Base-by-base conservation (phyloP, 2,888 invertebrate genomes). In the Carabus problematicus region DNA sequence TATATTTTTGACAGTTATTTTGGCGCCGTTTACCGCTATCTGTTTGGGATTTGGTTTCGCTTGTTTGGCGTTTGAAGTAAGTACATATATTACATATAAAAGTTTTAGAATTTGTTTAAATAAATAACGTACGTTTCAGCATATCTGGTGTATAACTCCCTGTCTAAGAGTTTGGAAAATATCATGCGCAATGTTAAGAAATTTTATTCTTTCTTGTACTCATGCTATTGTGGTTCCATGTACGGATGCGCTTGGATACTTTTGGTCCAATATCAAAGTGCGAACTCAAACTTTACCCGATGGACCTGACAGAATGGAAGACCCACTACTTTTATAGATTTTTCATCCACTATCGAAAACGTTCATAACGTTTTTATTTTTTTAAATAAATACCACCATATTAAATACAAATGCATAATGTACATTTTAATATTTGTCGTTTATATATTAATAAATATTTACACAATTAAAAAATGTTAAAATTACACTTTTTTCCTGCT, bases 91-190 rank as follows among this genome's bases (percentile, higher is more conserved):
- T 1, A 45, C 1, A 45, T 12, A 45, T 39, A 55, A 16, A 55
- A 14, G 18, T 18, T 54, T 29, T 29, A 29, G 29, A 29, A 6
- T 29, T 29, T 29, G 2, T 29, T 29, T 29, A 2, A 29, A 29
- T 29, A 29, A 56, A 18, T 49, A 19, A 8, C 41, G 56, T 72
- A 55, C 62, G 71, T 84, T 85, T 72, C 81, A 91, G 90, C 89
- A 91, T 82, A 89, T 92, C 76, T 92, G 92, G 92, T 89, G 89
- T 77, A 82, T 88, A 41, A 88, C 86, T 0, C 91, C 92, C 0
- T 87, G 87, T 70, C 81, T 91, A 60, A 85, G 90, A 69, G 84
- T 87, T 70, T 85, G 87, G 80, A 89, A 89, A 81, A 88, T 91
- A 76, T 86, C 87, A 77, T 90, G 87, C 77, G 86, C 87, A 0